Conservation (phyloP, 2,113 vertebrate genomes). For the Dipodomys spectabilis region DNA sequence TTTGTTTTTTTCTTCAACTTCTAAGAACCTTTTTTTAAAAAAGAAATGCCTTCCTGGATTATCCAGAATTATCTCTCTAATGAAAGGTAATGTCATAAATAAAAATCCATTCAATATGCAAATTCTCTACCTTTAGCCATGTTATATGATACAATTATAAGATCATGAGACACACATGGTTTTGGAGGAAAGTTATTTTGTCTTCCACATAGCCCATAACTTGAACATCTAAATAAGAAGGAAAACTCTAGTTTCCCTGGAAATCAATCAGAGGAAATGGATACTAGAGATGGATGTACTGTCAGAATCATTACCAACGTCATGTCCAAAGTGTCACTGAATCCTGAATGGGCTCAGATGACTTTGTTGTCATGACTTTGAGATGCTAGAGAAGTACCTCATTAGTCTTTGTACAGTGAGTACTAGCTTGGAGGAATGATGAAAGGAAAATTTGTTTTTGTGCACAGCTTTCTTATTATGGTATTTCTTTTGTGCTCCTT, state of each 20-base stretch:
- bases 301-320: background rate
- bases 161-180: background rate
- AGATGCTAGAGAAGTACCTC: background rate
- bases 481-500: no score
- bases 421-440: background rate
- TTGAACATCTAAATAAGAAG: background rate
- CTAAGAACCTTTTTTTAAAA: background rate
- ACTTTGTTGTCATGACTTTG: background rate
- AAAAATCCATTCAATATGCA: background rate
- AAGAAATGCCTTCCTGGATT: background rate
- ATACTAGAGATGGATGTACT: background rate
- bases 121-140: background rate
- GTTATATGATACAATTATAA: background rate
- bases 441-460: background rate
- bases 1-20: background rate
- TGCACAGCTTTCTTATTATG: background rate
- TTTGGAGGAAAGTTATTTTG: background rate
- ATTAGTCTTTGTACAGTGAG: background rate
- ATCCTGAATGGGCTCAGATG: background rate
- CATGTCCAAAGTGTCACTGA: rapidly evolving
- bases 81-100: background rate
- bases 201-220: background rate
- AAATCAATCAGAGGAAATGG: background rate
- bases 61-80: background rate
- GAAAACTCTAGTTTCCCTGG: background rate